Percentiles rank a stretch among this genome's conserved stretches.
Conservation (phyloP, 2,888 invertebrate genomes). For the Philaethria dido region DNA sequence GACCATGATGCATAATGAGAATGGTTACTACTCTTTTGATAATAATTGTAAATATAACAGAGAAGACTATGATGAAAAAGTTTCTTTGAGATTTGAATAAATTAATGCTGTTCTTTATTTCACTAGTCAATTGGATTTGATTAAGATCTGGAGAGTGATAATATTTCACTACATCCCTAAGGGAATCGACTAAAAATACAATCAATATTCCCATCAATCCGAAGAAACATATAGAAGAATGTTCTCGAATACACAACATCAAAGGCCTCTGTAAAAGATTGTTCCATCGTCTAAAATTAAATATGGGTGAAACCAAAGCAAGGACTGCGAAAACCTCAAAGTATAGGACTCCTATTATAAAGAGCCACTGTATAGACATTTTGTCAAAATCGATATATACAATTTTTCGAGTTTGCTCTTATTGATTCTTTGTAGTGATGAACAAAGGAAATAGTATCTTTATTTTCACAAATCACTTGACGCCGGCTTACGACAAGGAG, state of each 20-base stretch:
- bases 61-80: constrained; percentile 91
- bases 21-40: constrained; percentile 86
- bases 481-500: neutral
- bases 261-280: constrained; percentile 89
- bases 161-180: constrained; percentile 89
- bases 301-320: constrained; percentile 87
- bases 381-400: constrained; percentile 47
- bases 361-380: constrained; percentile 92
- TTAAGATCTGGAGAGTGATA: constrained; percentile 71
- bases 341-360: constrained; percentile 89
- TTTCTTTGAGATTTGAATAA: constrained; percentile 91
- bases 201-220: constrained; percentile 83
- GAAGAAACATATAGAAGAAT: constrained; percentile 88
- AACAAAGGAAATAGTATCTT: neutral
- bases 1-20: constrained; percentile 85
- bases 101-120: constrained; percentile 87
- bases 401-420: neutral
- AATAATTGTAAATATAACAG: constrained; percentile 88
- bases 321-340: constrained; percentile 86
- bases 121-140: constrained; percentile 81
- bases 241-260: constrained; percentile 84
- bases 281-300: constrained; percentile 90
- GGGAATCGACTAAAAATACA: constrained; percentile 87
- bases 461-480: too few relatives aligned
- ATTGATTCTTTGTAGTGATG: neutral